Percentiles rank a stretch among this genome's conserved stretches.
phyloP scores from a whole-genome alignment of 2,888 invertebrate genomes.

The Drosophila diplacantha region DNA sequence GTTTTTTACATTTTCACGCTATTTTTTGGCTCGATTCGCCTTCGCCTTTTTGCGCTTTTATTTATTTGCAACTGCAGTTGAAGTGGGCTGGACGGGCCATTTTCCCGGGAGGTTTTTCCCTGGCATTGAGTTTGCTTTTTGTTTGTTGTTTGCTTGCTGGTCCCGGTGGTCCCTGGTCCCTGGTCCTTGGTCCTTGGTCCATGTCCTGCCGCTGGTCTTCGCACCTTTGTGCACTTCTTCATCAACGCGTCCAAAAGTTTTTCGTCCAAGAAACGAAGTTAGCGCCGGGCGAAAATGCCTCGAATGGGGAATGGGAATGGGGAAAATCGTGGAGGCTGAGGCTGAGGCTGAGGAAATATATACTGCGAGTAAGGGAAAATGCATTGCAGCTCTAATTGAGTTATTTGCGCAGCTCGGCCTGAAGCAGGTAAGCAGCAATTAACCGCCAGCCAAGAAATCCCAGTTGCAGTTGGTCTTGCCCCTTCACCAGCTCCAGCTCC shows the following conservation, averaged over 20 bases:
- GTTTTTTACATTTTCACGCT: constrained; percentile 67
- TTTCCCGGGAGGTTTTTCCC: constrained; percentile 19
- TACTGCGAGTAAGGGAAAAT: not conserved
- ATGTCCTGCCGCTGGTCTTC: constrained; percentile 41
- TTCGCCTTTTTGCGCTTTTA: constrained; percentile 38
- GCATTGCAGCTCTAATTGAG: constrained; percentile 56
- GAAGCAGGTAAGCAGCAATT: constrained; percentile 34
- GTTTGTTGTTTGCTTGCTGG: constrained; percentile 44
- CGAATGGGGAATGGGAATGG: not conserved
- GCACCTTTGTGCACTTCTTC: constrained; percentile 66
- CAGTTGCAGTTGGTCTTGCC: not conserved
- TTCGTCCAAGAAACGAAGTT: constrained; percentile 52
- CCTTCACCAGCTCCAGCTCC: not conserved
- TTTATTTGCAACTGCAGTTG: constrained; percentile 44
- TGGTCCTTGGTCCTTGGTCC: constrained; percentile 11
- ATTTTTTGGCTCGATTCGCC: constrained; percentile 42
- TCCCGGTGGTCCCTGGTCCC: not conserved
- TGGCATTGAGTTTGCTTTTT: constrained; percentile 42
- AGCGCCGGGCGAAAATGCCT: constrained; percentile 39
- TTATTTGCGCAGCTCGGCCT: constrained; percentile 57
- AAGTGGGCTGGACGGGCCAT: constrained; percentile 14
- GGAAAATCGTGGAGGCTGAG: not conserved
- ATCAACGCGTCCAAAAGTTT: constrained; percentile 53
- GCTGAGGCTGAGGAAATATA: no score
- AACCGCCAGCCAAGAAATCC: constrained; percentile 16